Evolutionary conservation across 2,888 invertebrate species (phyloP), one percentile per base, ranked within the genome.

Genomic region (Busseola fusca): DNA sequence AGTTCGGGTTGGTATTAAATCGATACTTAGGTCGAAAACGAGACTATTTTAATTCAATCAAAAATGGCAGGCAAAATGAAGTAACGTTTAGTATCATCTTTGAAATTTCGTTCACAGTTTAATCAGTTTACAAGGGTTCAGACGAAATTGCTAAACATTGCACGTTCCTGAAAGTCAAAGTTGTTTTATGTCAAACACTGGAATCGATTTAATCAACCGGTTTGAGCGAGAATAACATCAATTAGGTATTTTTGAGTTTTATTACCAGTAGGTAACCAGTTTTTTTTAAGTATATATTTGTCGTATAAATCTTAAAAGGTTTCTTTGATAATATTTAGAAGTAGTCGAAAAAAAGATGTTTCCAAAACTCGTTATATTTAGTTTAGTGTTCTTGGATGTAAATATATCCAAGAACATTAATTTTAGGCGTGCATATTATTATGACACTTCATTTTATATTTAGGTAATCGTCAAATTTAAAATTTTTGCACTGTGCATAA

Each of bases 71-170:
- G 18, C 30, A 78, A 59, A 69, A 68, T 69, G 42, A 42, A 18
- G 58, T 50, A 45, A 56, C 65, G 50, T 64, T 66, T 12, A 10
- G 50, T 60, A 54, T 62, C 66, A 68, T 50, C 62, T 63, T 67
- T 56, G 57, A 52, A 42, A 48, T 79, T 78, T 70, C 57, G 40
- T 78, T 72, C 34, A 64, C 59, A 71, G 40, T 84, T 67, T 73
- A 74, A 81, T 81, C 69, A 73, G 69, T 80, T 80, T 75, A 68
- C 42, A 74, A 37, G 27, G 45, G 73, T 64, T 69, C 59, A 45
- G 48, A 45, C 37, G 50, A 70, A 63, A 83, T 85, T 83, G 74
- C 45, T 69, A 80, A 82, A 85, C 82, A 76, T 85, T 85, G 66
- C 73, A 59, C 76, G 80, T 66, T 58, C 65, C 50, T 54, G 80